Base-by-base conservation (phyloP, 2,113 vertebrate genomes). In the Onychostoma macrolepis region DNA sequence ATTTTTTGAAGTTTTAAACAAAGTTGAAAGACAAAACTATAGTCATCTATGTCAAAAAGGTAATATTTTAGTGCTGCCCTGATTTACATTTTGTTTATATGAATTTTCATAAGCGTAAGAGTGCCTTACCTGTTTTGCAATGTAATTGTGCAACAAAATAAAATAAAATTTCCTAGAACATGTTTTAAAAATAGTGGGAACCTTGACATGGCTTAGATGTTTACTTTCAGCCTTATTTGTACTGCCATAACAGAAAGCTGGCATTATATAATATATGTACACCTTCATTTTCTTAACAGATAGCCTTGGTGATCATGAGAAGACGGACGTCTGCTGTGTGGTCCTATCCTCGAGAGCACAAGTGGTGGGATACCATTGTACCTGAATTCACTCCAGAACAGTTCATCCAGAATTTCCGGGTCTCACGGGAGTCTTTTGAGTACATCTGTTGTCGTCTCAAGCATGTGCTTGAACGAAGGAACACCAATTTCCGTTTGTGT, bases 401-500 rank as follows among this genome's bases (percentile, higher is more conserved):
- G 43, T 89, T 86, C 30, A 21, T 87, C 53, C 81, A 83, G 50
- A 85, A 87, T 56, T 88, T 90, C n/a, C 48, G 53, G 19, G 75
- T 88, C 17, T 89, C 88, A 1, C 21, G 67, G 33, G 76, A 75
- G n/a, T 83, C 89, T 8, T 88, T 89, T 38, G 71, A 71, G 4
- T 84, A 86, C 83, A 78, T 87, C 36, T 89, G 86, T 30, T 6
- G 50, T 2, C 53, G 72, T 2, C 45, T 89, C 21, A 36, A 24
- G n/a, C 84, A 41, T 43, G 36, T 36, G 9, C n/a, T 89, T 48
- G 30, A 65, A 71, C 43, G 81, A 41, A 77, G 17, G n/a, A 85
- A 87, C 72, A 89, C 86, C 5, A 87, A 87, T 45, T 87, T 83
- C 74, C 89, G 80, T 19, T 85, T 90, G 56, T 84, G 74, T 45